phyloP scores from a whole-genome alignment of 1,140 invertebrate genomes.

The Aphaenogaster ashmeadi region DNA sequence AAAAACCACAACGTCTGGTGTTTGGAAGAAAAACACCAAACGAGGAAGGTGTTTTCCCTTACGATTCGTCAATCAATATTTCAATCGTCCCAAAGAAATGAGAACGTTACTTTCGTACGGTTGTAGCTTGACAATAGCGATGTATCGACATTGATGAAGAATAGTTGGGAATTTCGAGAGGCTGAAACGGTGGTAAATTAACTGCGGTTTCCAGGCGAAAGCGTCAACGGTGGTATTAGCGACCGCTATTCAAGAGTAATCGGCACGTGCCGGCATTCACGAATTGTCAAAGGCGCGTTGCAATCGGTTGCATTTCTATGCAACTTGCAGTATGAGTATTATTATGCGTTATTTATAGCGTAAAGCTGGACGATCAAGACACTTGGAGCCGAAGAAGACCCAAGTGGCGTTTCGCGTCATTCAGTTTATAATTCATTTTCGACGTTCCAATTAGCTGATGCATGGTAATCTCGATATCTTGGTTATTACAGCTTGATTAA shows the following conservation, averaged over 20 bases:
- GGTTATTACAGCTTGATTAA: background rate
- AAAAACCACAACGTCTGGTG: too few species aligned
- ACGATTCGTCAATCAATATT: background rate
- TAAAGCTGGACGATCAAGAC: constrained; percentile 12
- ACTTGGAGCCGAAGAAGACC: background rate
- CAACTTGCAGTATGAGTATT: background rate
- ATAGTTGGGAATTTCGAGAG: background rate
- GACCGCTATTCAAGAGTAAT: constrained; percentile 7
- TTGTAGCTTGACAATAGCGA: background rate
- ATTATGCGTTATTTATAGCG: constrained; percentile 1
- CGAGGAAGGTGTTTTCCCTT: background rate
- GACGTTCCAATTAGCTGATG: background rate
- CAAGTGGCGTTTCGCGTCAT: background rate
- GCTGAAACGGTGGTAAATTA: constrained; percentile 8
- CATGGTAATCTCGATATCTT: background rate
- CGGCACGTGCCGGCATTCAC: constrained; percentile 32
- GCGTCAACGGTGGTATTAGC: constrained; percentile 6
- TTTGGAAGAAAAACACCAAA: background rate
- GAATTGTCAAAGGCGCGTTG: constrained; percentile 25
- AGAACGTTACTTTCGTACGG: too few species aligned
- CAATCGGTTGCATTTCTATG: background rate
- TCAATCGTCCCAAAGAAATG: background rate
- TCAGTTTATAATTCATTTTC: background rate
- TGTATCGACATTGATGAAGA: background rate
- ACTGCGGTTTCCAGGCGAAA: constrained; percentile 19